These are phyloP conservation scores for Xenops minutus DNA, from an alignment of 2,797 vertebrate species.

Conservation along the genomic window DNA sequence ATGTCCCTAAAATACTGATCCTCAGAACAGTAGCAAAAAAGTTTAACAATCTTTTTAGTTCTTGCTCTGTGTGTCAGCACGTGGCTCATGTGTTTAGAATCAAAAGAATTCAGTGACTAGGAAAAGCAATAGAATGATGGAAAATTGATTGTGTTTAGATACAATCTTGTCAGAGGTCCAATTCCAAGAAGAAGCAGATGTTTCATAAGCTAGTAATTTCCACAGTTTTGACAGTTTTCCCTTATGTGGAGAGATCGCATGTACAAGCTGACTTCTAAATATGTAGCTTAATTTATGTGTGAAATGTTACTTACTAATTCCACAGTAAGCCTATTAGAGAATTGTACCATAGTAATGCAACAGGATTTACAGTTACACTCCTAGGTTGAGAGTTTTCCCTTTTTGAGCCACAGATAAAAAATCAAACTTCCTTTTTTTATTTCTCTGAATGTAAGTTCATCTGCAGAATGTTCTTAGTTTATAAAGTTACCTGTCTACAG, in stretches of 20 bases:
- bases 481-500: neutral
- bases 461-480: neutral
- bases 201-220: neutral
- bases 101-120: neutral
- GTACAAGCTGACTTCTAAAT: neutral
- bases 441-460: neutral
- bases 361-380: neutral
- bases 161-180: neutral
- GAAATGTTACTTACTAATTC: neutral
- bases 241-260: neutral
- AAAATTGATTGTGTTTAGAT: neutral
- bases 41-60: neutral
- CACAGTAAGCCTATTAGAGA: neutral
- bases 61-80: neutral
- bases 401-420: neutral
- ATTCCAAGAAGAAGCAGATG: neutral
- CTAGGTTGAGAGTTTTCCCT: neutral
- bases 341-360: neutral
- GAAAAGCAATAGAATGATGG: neutral
- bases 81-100: neutral
- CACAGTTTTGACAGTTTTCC: neutral
- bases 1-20: neutral
- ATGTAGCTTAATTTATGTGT: neutral
- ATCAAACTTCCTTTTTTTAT: neutral
- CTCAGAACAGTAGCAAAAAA: neutral